phyloP scores from a whole-genome alignment of 2,113 vertebrate genomes.

The Cyanoliseus patagonus region DNA sequence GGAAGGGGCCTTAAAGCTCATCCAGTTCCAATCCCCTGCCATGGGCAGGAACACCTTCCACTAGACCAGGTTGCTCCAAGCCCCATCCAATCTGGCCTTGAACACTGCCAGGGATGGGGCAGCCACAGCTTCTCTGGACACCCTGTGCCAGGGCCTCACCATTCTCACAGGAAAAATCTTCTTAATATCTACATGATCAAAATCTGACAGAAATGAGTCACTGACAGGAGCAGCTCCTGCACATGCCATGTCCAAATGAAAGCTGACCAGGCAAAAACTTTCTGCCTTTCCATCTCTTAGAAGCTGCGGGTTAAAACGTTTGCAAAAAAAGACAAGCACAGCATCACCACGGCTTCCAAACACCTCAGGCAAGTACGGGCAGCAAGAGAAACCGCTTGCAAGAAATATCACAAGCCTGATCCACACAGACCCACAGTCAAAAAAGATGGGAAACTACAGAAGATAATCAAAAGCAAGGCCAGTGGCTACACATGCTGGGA shows the following conservation, averaged over 20 bases:
- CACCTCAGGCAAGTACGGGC: not conserved
- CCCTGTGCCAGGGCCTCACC: not conserved
- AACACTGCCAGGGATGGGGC: not conserved
- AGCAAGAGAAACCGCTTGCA: not conserved
- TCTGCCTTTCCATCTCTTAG: not conserved
- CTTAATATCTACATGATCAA: not conserved
- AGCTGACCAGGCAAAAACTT: not conserved
- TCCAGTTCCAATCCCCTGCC: not conserved
- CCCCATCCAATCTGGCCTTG: rapidly evolving
- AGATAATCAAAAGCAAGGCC: not conserved
- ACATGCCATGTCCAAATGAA: rapidly evolving
- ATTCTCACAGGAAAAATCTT: not conserved
- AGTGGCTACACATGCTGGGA: not conserved
- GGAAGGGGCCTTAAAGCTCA: not conserved
- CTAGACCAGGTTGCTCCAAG: rapidly evolving
- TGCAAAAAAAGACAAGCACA: not conserved
- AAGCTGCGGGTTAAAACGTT: not conserved
- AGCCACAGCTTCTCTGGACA: not conserved
- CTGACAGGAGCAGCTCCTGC: not conserved
- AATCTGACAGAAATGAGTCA: not conserved
- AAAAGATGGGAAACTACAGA: not conserved
- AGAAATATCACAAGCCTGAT: not conserved
- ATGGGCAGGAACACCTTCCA: not conserved
- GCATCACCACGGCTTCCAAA: not conserved
- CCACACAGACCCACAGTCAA: not conserved